Percentiles rank a stretch among this genome's conserved stretches.
These are phyloP conservation scores for Erpornis zantholeuca DNA, from an alignment of 2,113 vertebrate genomes.

Conservation along the genomic window DNA sequence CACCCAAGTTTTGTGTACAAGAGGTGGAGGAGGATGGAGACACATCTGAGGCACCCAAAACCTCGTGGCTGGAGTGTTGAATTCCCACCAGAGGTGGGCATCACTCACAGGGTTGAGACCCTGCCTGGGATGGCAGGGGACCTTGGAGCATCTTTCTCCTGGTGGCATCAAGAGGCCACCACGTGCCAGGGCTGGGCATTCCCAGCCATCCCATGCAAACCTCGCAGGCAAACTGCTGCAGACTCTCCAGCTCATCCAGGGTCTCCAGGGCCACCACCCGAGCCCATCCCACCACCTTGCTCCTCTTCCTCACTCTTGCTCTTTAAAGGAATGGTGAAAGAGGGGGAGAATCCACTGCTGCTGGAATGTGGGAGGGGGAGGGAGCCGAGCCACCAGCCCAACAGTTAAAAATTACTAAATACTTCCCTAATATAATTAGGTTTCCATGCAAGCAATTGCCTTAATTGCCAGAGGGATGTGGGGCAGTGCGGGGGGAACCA, in stretches of 20 bases:
- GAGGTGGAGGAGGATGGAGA: neutral
- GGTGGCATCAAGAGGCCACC: neutral
- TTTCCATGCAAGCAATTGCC: slow-evolving; percentile 20
- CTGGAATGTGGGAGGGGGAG: slow-evolving; percentile 7
- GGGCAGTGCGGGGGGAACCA: neutral
- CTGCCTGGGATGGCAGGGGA: accelerated
- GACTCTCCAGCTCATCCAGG: neutral
- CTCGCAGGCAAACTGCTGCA: accelerated
- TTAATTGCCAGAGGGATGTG: slow-evolving; percentile 32
- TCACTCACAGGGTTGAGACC: accelerated
- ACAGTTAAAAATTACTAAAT: slow-evolving; percentile 47
- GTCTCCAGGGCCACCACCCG: neutral
- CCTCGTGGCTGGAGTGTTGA: neutral
- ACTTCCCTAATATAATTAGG: slow-evolving; percentile 20
- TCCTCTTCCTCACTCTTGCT: neutral
- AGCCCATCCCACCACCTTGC: neutral
- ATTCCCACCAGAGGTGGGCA: neutral
- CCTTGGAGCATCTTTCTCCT: neutral
- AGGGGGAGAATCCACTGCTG: neutral
- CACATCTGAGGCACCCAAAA: neutral
- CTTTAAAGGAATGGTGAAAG: neutral
- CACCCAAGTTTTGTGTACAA: neutral
- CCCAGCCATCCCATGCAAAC: neutral
- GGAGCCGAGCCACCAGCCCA: neutral
- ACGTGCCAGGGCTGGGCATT: neutral